Evolutionary conservation across 2,888 invertebrate species (phyloP), one percentile per base, ranked within the genome.

Genomic region (Pachycephus smyrnensis): DNA sequence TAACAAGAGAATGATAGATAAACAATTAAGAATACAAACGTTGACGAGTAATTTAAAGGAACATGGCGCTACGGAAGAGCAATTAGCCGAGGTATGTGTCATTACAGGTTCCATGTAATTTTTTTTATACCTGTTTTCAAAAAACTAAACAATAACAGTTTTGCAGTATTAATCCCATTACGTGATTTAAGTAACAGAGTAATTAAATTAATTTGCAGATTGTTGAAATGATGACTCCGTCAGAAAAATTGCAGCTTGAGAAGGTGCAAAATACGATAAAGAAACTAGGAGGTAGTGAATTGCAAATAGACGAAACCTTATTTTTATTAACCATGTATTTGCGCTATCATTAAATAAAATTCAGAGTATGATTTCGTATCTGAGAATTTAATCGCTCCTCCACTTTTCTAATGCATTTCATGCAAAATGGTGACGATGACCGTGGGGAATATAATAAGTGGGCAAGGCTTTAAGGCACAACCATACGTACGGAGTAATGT

Each of bases 181-280:
- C 15, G 4, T 6, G 40, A 15, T 40, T 40, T 15, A 40, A 40
- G 15, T 40, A 40, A 40, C 40, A 40, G 15, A 40, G 15, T 15
- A 6, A 15, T 40, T 9, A 76, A 80, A 77, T 80, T 81, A 82
- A 81, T 84, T 92, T 92, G 73, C 90, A 96, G 96, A 95, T 97
- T 80, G 95, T 96, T 88, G 97, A 97, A 89, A 96, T 97, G 86
- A 94, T 98, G 79, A 97, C 98, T 0, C 97, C 97, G 0, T 96
- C 97, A 0, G 98, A 98, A 90, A 93, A 94, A 77, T 94, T 95
- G 79, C 94, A 96, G 37, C 92, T 98, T 0, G 94, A 94, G 75
- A 95, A 94, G 86, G 95, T 97, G 0, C 95, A 96, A 88, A 93
- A 93, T 75, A 94, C 94, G 55, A 95, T 97, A 73, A 96, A 95